phyloP scores from a whole-genome alignment of 2,888 invertebrate species.

The Hybos culiciformis region DNA sequence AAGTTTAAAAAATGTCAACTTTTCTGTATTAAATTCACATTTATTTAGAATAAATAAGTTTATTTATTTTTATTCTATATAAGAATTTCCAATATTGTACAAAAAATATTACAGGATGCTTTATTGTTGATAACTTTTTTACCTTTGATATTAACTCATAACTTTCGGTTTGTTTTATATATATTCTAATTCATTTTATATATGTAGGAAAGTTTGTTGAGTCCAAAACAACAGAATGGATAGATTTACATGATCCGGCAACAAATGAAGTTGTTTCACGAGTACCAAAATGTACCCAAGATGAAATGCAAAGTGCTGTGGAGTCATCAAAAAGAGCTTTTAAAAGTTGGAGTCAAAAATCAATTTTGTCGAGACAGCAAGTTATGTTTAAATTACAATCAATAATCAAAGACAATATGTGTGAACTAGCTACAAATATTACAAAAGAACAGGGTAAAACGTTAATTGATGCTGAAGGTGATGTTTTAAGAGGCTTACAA shows the following conservation, averaged over 20 bases:
- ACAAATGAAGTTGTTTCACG: slow-evolving; percentile 71
- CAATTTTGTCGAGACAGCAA: slow-evolving; percentile 84
- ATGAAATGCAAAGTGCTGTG: slow-evolving; percentile 82
- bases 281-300: slow-evolving; percentile 80
- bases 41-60: too few relatives aligned
- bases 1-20: too few relatives aligned
- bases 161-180: too few relatives aligned
- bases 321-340: slow-evolving; percentile 68
- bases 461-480: slow-evolving; percentile 91
- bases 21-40: too few relatives aligned
- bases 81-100: too few relatives aligned
- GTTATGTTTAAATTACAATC: slow-evolving; percentile 80
- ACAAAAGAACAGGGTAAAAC: slow-evolving; percentile 97
- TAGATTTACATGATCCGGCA: slow-evolving; percentile 91
- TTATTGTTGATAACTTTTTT: too few relatives aligned
- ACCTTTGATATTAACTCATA: too few relatives aligned
- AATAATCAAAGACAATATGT: slow-evolving; percentile 74
- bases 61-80: too few relatives aligned
- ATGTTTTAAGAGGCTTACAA: slow-evolving; percentile 93
- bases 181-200: too few relatives aligned
- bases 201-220: slow-evolving; percentile 85
- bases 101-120: too few relatives aligned
- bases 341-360: slow-evolving; percentile 77
- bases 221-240: slow-evolving; percentile 85
- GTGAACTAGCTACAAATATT: slow-evolving; percentile 78